Evolutionary conservation across 2,797 vertebrate species (phyloP), one percentile per base, ranked within the genome.

Genomic region (Tokudaia tokunoshimensis): DNA sequence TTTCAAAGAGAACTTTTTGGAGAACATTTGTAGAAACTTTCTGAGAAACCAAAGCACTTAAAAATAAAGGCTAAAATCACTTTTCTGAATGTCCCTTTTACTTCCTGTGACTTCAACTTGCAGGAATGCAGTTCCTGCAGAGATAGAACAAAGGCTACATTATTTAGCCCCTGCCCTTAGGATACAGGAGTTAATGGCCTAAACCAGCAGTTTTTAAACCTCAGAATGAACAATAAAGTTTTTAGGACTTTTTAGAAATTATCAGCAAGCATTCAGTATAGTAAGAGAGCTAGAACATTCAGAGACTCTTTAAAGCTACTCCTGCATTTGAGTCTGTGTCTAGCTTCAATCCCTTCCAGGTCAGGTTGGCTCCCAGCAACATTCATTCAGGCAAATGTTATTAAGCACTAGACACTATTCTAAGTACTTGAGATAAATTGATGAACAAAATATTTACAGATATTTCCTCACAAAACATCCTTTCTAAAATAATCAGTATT

Each of bases 401-500:
- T 26, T 44, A 94, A 70, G 34, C 2, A 67, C 14, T 61, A 57
- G 57, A 91, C 6, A 31, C 26, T 80, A 50, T 9, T 50, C 67
- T 75, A 92, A 83, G 41, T 15, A 34, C 13, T 52, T 89, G n/a
- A 85, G 41, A n/a, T 24, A 47, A 0, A 80, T 75, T 57, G 79
- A 61, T 65, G 63, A 78, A 92, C 9, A 50, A 61, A 90, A 57
- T n/a, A 61, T 19, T 90, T 82, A 89, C 47, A 93, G 67, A 67
- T 44, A 29, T 70, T 91, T 85, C 24, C 31, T 86, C 74, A 24
- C 52, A 75, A 94, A 79, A 57, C 37, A 87, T 81, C 20, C 87
- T 95, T 90, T 65, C 52, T 67, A 74, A n/a, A 75, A 70, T 80
- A 59, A 52, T 87, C 37, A 57, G 15, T n/a, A 41, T 87, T 94